Conservation (phyloP, 2,797 vertebrate species). For the Pseudochirops cupreus region DNA sequence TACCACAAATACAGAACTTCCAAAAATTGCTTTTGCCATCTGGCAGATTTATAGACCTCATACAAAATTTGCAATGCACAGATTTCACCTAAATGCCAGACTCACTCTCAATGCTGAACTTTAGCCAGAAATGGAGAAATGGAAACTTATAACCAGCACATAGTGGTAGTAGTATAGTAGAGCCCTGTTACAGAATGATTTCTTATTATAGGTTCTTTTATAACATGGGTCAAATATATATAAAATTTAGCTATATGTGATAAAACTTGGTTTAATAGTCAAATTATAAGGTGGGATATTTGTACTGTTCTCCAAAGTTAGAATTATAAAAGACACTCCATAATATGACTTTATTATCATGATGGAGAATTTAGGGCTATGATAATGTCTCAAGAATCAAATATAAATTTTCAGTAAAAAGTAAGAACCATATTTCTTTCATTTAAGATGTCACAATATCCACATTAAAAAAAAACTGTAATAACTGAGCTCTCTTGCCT, state of each 20-base stretch:
- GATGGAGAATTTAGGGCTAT: background rate
- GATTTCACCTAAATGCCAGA: conserved; percentile 35
- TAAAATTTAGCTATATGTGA: background rate
- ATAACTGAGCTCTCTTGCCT: background rate
- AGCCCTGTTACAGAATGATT: background rate
- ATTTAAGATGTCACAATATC: background rate
- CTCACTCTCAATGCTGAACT: conserved; percentile 26
- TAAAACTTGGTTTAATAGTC: conserved; percentile 32
- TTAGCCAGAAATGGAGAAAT: conserved; percentile 13
- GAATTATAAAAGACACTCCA: background rate
- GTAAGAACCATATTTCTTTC: background rate
- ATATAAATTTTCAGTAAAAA: conserved; percentile 8
- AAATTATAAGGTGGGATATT: background rate
- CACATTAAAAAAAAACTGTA: background rate
- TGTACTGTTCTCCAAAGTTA: background rate
- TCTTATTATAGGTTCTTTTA: conserved; percentile 12
- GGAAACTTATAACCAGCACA: conserved; percentile 8
- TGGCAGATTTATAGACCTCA: conserved; percentile 19
- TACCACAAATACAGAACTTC: conserved; percentile 31
- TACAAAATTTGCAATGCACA: conserved; percentile 3
- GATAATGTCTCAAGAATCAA: background rate
- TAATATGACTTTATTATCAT: background rate
- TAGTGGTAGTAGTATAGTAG: background rate
- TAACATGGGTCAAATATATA: conserved; percentile 15
- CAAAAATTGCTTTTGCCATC: conserved; percentile 50